phyloP scores from a whole-genome alignment of 2,797 vertebrate genomes.

The Artibeus jamaicensis region DNA sequence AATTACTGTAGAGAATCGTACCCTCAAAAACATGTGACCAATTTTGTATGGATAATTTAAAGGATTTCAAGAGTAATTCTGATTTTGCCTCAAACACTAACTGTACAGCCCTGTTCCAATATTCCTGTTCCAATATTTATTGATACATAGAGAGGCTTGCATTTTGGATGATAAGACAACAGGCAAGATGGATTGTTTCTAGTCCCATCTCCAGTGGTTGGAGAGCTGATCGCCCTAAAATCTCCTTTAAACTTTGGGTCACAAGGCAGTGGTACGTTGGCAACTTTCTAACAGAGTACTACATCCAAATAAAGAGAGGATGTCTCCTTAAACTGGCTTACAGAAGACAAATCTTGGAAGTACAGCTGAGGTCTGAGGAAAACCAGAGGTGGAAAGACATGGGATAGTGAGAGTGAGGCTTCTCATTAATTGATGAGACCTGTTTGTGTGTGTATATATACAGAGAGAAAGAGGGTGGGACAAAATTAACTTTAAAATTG shows the following conservation, averaged over 20 bases:
- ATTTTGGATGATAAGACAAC: background rate
- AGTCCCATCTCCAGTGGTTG: background rate
- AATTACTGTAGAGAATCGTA: background rate
- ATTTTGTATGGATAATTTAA: background rate
- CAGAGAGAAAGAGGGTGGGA: background rate
- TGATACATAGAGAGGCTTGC: background rate
- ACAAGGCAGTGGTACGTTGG: background rate
- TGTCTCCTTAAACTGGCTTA: background rate
- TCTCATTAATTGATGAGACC: background rate
- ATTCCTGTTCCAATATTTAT: background rate
- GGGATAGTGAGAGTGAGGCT: background rate
- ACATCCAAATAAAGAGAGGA: background rate
- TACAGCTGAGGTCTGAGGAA: background rate
- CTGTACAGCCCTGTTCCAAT: background rate
- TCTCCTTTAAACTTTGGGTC: background rate
- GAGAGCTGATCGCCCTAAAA: background rate
- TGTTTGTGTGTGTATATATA: too few species aligned
- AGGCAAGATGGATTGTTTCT: background rate
- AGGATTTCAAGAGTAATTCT: background rate
- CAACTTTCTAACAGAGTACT: background rate
- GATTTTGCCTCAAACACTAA: background rate
- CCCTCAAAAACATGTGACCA: background rate
- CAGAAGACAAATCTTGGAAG: background rate
- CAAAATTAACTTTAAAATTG: background rate
- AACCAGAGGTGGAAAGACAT: background rate